A percentile compares a stretch with the other conserved stretches of the same genome.
Conservation (phyloP, 2,113 vertebrate species). For the Aplodontia rufa region DNA sequence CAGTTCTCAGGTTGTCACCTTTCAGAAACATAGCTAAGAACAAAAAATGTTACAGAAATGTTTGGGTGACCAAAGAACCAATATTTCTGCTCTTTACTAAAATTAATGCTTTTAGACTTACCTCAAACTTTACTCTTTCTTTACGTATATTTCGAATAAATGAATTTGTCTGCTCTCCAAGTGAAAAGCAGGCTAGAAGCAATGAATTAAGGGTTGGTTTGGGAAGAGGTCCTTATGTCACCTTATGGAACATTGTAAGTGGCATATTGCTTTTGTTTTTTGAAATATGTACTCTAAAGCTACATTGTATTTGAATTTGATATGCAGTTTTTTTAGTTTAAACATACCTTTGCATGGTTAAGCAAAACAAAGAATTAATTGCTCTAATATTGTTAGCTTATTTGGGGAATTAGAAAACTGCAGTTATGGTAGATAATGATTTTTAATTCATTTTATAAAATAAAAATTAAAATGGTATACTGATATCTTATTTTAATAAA, state of each 20-base stretch:
- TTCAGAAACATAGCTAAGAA: conserved; percentile 21
- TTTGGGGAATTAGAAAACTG: background rate
- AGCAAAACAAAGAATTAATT: conserved; percentile 18
- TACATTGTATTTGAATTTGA: conserved; percentile 61
- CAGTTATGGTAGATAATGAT: background rate
- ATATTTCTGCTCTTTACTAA: background rate
- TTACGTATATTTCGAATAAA: background rate
- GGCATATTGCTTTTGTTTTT: background rate
- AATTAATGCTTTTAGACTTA: conserved; percentile 17
- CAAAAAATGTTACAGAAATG: conserved; percentile 31
- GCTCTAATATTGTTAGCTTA: background rate
- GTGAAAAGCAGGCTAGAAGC: background rate
- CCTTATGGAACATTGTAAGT: background rate
- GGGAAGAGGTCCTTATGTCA: background rate
- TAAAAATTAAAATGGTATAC: background rate
- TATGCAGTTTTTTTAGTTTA: background rate
- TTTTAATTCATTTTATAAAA: conserved; percentile 47
- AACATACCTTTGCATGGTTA: background rate
- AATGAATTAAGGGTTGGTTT: background rate
- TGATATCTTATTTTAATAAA: conserved; percentile 24
- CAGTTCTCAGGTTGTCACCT: background rate
- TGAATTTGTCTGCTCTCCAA: background rate
- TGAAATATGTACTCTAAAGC: conserved; percentile 50
- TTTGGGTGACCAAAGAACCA: background rate
- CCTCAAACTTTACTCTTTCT: background rate